Evolutionary conservation across 2,888 invertebrate species (phyloP), one percentile per base, ranked within the genome.

Genomic region (Drosophila prostipennis): DNA sequence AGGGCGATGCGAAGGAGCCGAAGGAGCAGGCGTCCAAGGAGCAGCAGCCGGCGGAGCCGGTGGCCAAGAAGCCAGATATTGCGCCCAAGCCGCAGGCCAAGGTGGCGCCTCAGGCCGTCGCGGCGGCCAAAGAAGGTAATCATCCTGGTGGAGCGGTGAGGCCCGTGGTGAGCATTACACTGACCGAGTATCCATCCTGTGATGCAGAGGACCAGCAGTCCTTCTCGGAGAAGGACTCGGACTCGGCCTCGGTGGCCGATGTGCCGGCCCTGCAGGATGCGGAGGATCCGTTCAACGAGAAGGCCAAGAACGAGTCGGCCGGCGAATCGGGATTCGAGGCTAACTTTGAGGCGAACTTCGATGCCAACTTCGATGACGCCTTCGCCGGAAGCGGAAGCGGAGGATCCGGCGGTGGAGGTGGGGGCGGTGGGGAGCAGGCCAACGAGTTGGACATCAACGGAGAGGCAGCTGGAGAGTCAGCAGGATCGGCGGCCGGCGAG

Each of bases 321-420:
- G 85, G 72, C n/a, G 81, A 72, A 14, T 32, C 23, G 84, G 86
- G 80, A 51, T 92, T 92, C 58, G 92, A 91, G 68, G 91, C 91
- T 1, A 91, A 91, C 69, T 92, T 92, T 63, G 92, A 92, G 73
- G 92, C 92, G 5, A 92, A 92, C 68, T 92, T 92, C 46, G 92
- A 81, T 84, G 81, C 84, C 7, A 84, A 84, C 40, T 84, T 84
- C 14, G 84, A 92, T 71, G 91, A 91, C 42, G 94, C 94, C 1
- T 94, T 94, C 43, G 89, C 89, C 5, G 77, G 57, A 39, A 32
- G 40, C 5, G 77, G 57, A 39, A 32, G 40, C 40, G 57, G 58
- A 8, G 77, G 74, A 14, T 87, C 74, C 39, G 45, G 63, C 2
- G 69, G 80, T 2, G 59, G 78, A 2, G 75, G 80, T 0, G 79